Base-by-base conservation (phyloP, 2,113 vertebrate genomes). In the Nymphicus hollandicus region DNA sequence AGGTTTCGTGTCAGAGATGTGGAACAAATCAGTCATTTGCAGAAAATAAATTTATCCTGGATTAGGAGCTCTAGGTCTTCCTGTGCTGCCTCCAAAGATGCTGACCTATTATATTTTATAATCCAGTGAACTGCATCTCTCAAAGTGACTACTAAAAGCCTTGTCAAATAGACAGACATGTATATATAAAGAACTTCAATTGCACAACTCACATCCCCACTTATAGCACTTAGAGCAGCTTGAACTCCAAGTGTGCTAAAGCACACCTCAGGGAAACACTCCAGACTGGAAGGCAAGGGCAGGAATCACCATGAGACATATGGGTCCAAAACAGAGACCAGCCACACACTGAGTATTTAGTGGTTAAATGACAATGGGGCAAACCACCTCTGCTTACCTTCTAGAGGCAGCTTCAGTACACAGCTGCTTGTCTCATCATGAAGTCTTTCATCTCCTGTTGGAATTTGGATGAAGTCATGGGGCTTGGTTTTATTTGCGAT, bases 271-370 rank as follows among this genome's bases (percentile, higher is more conserved):
- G 18, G 24, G 47, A 77, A 93, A 80, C 17, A n/a, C 19, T 13
- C 24, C 2, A 1, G 6, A 22, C 41, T 58, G 31, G 68, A 88
- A 86, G 9, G 33, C 37, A 83, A n/a, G 46, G 24, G 70, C 41
- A 23, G 31, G 27, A 86, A 69, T 24, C n/a, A 76, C 17, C 1
- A 0, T 1, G 4, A 73, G 9, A 66, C 22, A 15, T 3, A 0
- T 9, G 7, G 14, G 7, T 86, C 44, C 69, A 47, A 88, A 88
- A n/a, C 8, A 69, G 27, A 52, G 28, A 80, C 8, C 41, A 58
- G 53, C 4, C 28, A 41, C 25, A 23, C 7, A 9, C 10, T 56
- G 25, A 70, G 25, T 78, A 58, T 16, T 61, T 35, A 76, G 6
- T 44, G 19, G 41, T 84, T 46, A 79, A 68, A 46, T 24, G 2